phyloP scores from a whole-genome alignment of 2,113 vertebrate species.

The Prunella himalayana region DNA sequence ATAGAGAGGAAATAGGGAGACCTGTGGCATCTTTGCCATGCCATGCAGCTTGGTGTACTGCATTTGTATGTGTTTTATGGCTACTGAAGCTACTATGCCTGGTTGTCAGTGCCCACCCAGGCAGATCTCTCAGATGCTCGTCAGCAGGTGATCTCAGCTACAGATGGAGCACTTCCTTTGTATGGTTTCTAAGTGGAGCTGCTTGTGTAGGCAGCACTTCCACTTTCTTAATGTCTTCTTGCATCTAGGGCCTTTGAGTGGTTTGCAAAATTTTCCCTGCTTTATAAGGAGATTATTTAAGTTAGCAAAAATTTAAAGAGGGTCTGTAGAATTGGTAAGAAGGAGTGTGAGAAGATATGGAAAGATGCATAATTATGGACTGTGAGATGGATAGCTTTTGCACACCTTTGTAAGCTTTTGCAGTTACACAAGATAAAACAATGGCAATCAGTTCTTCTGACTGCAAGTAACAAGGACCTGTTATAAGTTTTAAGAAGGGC shows the following conservation, averaged over 20 bases:
- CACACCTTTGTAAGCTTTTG: not conserved
- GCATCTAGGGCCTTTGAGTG: not conserved
- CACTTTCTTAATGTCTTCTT: not conserved
- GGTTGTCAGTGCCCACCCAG: not conserved
- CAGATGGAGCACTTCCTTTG: not conserved
- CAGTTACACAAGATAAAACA: not conserved
- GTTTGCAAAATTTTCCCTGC: not conserved
- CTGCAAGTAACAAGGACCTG: not conserved
- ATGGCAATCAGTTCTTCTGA: not conserved
- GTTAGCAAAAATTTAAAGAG: not conserved
- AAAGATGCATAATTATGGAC: not conserved
- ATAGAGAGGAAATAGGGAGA: not conserved
- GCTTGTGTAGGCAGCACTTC: not conserved
- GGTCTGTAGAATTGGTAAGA: not conserved
- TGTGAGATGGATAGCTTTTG: not conserved
- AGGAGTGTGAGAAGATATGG: not conserved
- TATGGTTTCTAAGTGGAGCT: not conserved
- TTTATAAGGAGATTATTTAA: not conserved
- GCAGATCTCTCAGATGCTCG: not conserved
- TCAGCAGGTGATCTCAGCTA: not conserved
- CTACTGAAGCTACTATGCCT: not conserved
- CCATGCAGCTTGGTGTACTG: accelerated
- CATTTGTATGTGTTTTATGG: not conserved
- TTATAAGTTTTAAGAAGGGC: not conserved
- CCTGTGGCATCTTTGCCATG: not conserved